These are phyloP conservation scores for Chaetodon trifasciatus DNA, from an alignment of 2,797 vertebrate species.

Conservation along the genomic window DNA sequence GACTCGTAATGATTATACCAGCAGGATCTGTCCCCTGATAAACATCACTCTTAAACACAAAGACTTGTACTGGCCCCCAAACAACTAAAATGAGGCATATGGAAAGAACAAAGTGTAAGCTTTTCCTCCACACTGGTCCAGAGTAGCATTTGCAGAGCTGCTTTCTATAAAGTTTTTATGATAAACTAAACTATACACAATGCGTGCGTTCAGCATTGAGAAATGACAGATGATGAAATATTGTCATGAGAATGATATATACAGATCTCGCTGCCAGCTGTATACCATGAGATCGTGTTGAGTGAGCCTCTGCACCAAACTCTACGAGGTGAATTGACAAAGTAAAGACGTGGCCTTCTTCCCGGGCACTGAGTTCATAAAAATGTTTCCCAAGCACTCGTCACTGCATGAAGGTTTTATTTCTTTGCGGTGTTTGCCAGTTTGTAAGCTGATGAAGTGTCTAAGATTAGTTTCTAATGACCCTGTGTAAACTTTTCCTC, in stretches of 20 bases:
- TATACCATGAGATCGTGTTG: slow-evolving; percentile 25
- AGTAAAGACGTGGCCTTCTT: slow-evolving; percentile 76
- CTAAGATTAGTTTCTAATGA: slow-evolving; percentile 70
- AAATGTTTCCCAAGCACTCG: slow-evolving; percentile 71
- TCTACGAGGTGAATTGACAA: slow-evolving; percentile 62
- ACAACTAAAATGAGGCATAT: slow-evolving; percentile 65
- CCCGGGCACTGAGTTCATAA: slow-evolving; percentile 70
- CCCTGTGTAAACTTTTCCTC: slow-evolving; percentile 13
- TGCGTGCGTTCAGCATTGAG: slow-evolving; percentile 48
- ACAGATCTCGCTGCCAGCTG: slow-evolving; percentile 59
- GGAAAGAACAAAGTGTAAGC: slow-evolving; percentile 71
- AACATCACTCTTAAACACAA: slow-evolving; percentile 80
- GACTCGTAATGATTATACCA: slow-evolving; percentile 80
- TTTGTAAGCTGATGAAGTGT: slow-evolving; percentile 76
- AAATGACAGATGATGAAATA: slow-evolving; percentile 64
- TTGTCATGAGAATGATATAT: slow-evolving; percentile 63
- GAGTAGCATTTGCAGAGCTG: slow-evolving; percentile 44
- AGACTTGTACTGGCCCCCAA: slow-evolving; percentile 67
- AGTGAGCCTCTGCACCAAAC: slow-evolving; percentile 56
- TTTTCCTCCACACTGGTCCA: slow-evolving; percentile 71
- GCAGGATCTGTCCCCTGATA: slow-evolving; percentile 79
- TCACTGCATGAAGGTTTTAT: slow-evolving; percentile 67
- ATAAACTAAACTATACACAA: slow-evolving; percentile 57
- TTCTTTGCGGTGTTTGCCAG: slow-evolving; percentile 68
- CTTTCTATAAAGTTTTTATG: slow-evolving; percentile 63